phyloP scores from a whole-genome alignment of 2,888 invertebrate genomes.

The Polyploca ridens region DNA sequence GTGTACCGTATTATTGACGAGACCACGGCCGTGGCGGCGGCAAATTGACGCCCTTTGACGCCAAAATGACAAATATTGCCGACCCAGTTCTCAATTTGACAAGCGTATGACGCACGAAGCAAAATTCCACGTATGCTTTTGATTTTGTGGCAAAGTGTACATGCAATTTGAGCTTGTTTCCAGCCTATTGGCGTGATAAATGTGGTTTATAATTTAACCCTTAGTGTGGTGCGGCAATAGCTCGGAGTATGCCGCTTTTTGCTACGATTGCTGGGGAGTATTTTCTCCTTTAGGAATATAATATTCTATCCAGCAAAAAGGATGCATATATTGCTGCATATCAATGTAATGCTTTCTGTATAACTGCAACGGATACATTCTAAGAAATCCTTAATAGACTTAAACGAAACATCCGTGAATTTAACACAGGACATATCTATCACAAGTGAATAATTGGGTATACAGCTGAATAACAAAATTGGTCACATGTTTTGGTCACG shows the following conservation, averaged over 20 bases:
- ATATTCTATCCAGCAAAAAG: no score
- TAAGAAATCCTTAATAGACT: neutral
- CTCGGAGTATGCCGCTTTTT: neutral
- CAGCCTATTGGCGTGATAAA: neutral
- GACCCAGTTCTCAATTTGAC: slow-evolving; percentile 56
- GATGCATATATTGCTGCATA: neutral
- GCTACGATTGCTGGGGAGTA: no score
- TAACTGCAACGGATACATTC: neutral
- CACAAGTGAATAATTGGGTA: slow-evolving; percentile 46
- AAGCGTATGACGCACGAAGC: slow-evolving; percentile 44
- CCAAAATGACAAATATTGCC: slow-evolving; percentile 64
- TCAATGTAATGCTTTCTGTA: neutral
- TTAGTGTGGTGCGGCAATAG: neutral
- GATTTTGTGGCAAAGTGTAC: neutral
- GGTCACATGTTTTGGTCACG: slow-evolving; percentile 42
- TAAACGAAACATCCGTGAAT: slow-evolving; percentile 12
- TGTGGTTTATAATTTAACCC: neutral
- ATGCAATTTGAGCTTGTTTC: neutral
- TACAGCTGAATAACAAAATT: slow-evolving; percentile 40
- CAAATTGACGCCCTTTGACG: slow-evolving; percentile 62
- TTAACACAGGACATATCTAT: slow-evolving; percentile 22
- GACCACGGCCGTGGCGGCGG: slow-evolving; percentile 39
- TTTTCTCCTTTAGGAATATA: no score
- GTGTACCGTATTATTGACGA: slow-evolving; percentile 37
- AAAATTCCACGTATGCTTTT: slow-evolving; percentile 27